Conservation (phyloP, 2,888 invertebrate species). For the Drymonia ruficornis region DNA sequence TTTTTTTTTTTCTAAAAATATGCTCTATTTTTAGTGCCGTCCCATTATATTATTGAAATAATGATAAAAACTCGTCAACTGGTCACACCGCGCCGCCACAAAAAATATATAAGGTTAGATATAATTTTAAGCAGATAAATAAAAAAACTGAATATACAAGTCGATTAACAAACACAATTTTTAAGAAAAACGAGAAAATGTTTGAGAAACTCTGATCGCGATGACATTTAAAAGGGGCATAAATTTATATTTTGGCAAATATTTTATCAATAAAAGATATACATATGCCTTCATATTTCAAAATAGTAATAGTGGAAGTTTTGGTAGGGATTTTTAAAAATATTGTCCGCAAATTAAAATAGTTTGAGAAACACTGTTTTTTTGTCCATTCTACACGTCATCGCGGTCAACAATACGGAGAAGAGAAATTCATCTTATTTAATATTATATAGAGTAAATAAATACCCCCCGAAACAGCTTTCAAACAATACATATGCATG, state of each 20-base stretch:
- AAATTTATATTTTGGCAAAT: background rate
- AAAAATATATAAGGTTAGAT: slow-evolving; percentile 70
- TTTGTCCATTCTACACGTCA: slow-evolving; percentile 7
- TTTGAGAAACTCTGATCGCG: slow-evolving; percentile 25
- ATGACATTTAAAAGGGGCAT: background rate
- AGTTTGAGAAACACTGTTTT: slow-evolving; percentile 1
- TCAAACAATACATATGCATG: slow-evolving; percentile 41
- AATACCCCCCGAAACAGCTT: slow-evolving; percentile 30
- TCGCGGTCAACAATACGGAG: slow-evolving; percentile 8
- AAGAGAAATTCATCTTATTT: slow-evolving; percentile 18
- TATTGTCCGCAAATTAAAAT: background rate
- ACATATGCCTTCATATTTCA: too few relatives aligned
- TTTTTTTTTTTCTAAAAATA: background rate
- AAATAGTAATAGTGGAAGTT: too few relatives aligned
- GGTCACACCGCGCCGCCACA: slow-evolving; percentile 59
- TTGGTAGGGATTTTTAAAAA: too few relatives aligned
- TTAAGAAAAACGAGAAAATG: background rate
- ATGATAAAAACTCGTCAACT: slow-evolving; percentile 51
- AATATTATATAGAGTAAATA: slow-evolving; percentile 45
- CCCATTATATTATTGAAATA: background rate
- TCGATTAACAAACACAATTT: slow-evolving; percentile 15
- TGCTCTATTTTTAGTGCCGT: background rate
- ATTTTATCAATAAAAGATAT: too few relatives aligned
- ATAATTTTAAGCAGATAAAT: slow-evolving; percentile 63
- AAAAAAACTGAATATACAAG: slow-evolving; percentile 18